Evolutionary conservation across 2,113 vertebrate species (phyloP), one percentile per base, ranked within the genome.

Genomic region (Andinoacara biseriatus): DNA sequence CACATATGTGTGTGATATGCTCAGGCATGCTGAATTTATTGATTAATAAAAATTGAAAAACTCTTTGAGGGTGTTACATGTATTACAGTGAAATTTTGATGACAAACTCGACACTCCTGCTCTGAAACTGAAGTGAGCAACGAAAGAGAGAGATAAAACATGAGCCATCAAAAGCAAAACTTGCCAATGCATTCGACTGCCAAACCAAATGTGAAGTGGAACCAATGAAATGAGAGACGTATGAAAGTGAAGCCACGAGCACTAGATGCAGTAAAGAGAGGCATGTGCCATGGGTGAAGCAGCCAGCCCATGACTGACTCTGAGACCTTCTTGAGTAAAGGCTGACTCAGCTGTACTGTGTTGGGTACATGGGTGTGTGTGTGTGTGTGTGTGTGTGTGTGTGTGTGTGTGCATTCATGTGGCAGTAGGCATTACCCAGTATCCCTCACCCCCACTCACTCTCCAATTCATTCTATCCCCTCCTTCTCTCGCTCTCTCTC

Each of bases 271-370:
- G 57, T 67, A 57, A 65, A 86, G 49, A 31, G 62, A 4, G 43
- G 26, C 33, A 20, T 74, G 74, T 86, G 82, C 31, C 79, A 38
- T 57, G 77, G 49, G 63, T 57, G 65, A 86, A 79, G 86, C 81
- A 78, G 31, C 69, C 86, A 79, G 65, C 61, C 69, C 31, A 3
- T 61, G 76, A 85, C 77, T 67, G 43, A 86, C 80, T 89, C 40
- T 1, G 65, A 88, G 83, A 89, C 82, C 63, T 85, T 91, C 65
- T 58, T 75, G 78, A 91, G 85, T 67, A 80, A 72, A 75, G 78
- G 87, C 93, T 91, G 91, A 92, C 75, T 93, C 90, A 93, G 93
- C 90, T 38, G 17, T 85, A 76, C 76, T 75, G 62, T 31, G 49
- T 56, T 20, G 62, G 26, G 7, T 74, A 76, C 38, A 10, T 76